phyloP scores from a whole-genome alignment of 2,888 invertebrate genomes.

The Scaptodrosophila latifasciaeformis region DNA sequence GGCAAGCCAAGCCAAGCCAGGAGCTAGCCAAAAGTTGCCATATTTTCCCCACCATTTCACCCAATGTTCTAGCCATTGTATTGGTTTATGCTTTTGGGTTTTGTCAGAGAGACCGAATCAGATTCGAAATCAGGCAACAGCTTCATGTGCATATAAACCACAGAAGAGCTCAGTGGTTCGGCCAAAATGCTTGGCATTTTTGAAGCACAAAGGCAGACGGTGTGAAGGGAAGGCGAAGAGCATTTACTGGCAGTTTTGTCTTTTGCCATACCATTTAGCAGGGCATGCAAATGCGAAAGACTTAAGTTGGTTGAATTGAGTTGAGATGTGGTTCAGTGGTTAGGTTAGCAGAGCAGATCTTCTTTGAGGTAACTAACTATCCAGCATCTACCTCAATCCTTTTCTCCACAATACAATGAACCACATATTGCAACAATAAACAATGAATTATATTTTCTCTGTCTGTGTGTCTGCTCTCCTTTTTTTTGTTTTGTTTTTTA shows the following conservation, averaged over 20 bases:
- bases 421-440: conserved; percentile 57
- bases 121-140: background rate
- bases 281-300: too few species aligned
- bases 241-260: conserved; percentile 1
- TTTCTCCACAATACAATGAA: too few species aligned
- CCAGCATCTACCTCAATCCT: background rate
- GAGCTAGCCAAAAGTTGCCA: too few species aligned
- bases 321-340: too few species aligned
- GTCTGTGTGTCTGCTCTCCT: background rate
- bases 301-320: too few species aligned
- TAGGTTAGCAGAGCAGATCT: conserved; percentile 19
- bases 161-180: conserved; percentile 57
- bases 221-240: conserved; percentile 16
- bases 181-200: too few species aligned
- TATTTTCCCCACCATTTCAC: too few species aligned
- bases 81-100: too few species aligned
- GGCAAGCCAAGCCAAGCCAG: too few species aligned
- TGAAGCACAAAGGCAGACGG: too few species aligned
- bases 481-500: background rate
- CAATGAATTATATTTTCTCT: conserved; percentile 49
- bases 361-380: conserved; percentile 30
- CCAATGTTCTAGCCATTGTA: too few species aligned
- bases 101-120: too few species aligned
- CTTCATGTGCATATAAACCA: conserved; percentile 37
- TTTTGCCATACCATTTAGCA: background rate